A percentile compares a stretch with the other conserved stretches of the same genome.
Evolutionary conservation across 2,113 vertebrate genomes (phyloP).

Genomic region (Cheilinus undulatus): DNA sequence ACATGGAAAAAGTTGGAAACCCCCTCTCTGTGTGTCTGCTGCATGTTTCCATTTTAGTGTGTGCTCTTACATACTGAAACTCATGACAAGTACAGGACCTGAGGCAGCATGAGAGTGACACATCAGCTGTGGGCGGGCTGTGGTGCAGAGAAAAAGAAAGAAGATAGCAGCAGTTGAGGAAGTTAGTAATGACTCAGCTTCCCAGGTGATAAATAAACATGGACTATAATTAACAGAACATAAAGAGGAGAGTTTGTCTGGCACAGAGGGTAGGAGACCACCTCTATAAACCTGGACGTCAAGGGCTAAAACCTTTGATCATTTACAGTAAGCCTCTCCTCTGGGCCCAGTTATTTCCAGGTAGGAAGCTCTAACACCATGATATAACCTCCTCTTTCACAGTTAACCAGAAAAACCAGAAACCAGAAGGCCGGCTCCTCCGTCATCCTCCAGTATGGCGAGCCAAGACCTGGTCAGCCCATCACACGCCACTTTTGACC

Average conservation of each 20-base stretch:
- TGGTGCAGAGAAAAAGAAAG: neutral
- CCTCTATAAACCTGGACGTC: constrained; percentile 7
- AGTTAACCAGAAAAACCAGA: constrained; percentile 24
- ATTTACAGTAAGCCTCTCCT: constrained; percentile 14
- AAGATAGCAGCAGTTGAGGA: constrained; percentile 25
- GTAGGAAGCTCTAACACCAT: constrained; percentile 24
- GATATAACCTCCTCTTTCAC: constrained; percentile 29
- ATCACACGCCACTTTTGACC: constrained; percentile 87
- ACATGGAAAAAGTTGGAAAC: neutral
- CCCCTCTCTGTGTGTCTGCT: neutral
- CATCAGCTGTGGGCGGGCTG: constrained; percentile 22
- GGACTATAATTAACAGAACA: constrained; percentile 46
- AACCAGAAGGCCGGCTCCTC: constrained; percentile 23
- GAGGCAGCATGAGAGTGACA: constrained; percentile 41
- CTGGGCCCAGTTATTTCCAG: neutral
- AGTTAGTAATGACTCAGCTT: constrained; percentile 47
- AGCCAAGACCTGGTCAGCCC: constrained; percentile 75
- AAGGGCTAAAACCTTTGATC: constrained; percentile 32
- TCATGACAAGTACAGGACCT: constrained; percentile 1
- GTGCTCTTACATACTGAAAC: neutral
- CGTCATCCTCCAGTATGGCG: constrained; percentile 61
- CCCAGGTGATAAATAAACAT: constrained; percentile 27
- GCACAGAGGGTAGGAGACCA: constrained; percentile 11
- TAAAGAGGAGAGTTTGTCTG: neutral
- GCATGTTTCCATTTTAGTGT: constrained; percentile 8